phyloP scores from a whole-genome alignment of 2,888 invertebrate species.

The Gasteruption jaculator region DNA sequence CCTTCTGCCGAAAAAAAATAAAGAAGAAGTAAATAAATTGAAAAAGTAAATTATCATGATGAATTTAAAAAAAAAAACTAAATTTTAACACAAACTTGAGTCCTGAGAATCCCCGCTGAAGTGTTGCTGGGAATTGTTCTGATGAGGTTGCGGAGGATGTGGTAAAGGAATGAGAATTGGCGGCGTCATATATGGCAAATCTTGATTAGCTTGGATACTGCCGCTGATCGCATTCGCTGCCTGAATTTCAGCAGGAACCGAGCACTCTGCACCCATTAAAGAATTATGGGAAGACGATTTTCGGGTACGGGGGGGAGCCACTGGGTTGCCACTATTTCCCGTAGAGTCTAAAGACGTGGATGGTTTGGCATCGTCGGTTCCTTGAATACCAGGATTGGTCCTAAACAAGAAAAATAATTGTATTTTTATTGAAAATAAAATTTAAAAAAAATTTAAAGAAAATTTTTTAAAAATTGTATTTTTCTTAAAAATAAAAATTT shows the following conservation, averaged over 20 bases:
- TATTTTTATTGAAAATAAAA: constrained; percentile 4
- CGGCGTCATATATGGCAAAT: constrained; percentile 85
- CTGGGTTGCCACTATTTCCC: constrained; percentile 40
- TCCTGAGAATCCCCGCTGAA: constrained; percentile 91
- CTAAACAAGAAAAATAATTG: constrained; percentile 23
- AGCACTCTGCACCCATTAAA: constrained; percentile 36
- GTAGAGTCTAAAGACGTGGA: constrained; percentile 40
- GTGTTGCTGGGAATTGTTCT: constrained; percentile 57
- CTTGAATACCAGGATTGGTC: constrained; percentile 33
- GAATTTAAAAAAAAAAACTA: not conserved
- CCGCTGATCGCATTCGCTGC: constrained; percentile 86
- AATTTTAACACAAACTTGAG: constrained; percentile 59
- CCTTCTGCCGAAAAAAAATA: constrained; percentile 62
- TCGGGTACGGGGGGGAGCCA: constrained; percentile 55
- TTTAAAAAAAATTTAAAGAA: constrained; percentile 1
- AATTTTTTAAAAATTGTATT: not conserved
- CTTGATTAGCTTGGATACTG: constrained; percentile 80
- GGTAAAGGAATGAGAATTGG: constrained; percentile 57
- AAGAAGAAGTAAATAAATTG: constrained; percentile 4
- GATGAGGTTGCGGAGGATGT: constrained; percentile 37
- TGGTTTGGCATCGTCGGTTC: constrained; percentile 33
- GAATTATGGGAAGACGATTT: constrained; percentile 54
- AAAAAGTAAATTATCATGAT: not conserved
- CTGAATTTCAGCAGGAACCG: constrained; percentile 62
- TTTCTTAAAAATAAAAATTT: not conserved